Evolutionary conservation across 2,888 invertebrate genomes (phyloP), one percentile per base, ranked within the genome.

Genomic region (Cantharis rufa): DNA sequence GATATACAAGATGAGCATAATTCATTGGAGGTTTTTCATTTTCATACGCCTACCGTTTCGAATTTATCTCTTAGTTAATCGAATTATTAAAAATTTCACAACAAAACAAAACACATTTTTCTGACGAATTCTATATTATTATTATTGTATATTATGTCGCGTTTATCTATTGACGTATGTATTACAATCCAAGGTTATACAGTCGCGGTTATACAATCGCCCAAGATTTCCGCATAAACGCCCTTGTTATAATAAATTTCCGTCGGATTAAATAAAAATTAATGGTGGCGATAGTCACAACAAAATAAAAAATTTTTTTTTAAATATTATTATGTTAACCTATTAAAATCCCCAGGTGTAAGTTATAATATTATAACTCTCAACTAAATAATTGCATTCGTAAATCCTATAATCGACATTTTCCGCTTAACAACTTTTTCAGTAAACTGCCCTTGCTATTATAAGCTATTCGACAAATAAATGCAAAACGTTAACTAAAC

Each of bases 201-300:
- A 21, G 18, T 66, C 24, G 64, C 64, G 64, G 64, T 66, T 66
- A 66, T 66, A 66, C 64, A 66, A 64, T 48, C 72, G 66, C 15
- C 72, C 10, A 64, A 71, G 61, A 72, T 64, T 72, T 72, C 72
- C 72, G 72, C 72, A 72, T 66, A 66, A 71, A 71, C 24, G 64
- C 18, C 71, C 71, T 64, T 32, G 72, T 24, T 32, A 15, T 66
- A 72, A 72, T 70, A 27, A 16, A 32, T 69, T 74, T 74, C 69
- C 28, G 74, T 24, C 15, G 21, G 69, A 69, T 48, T 28, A 63
- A 15, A 18, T 15, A 21, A 70, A 74, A 66, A 21, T 21, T 48
- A 32, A 48, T 48, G 48, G n/a, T 48, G 48, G 48, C 3, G 48
- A 48, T 48, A 48, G n/a, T n/a, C 4, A 48, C 32, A 48, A 48